phyloP scores from a whole-genome alignment of 2,113 vertebrate genomes.

The Oryzias woworae region DNA sequence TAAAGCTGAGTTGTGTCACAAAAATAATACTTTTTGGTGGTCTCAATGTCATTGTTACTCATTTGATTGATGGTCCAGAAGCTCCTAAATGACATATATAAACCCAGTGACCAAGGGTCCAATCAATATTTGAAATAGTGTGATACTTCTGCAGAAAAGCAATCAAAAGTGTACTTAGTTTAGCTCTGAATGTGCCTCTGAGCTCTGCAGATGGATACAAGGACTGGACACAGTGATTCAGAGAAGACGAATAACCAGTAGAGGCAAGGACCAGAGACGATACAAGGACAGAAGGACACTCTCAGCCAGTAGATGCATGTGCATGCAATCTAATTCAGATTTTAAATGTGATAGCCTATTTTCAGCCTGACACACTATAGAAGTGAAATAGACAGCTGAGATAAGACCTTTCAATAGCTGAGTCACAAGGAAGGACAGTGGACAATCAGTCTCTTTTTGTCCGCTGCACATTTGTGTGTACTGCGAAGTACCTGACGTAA shows the following conservation, averaged over 20 bases:
- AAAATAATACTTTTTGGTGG: not conserved
- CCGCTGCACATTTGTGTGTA: not conserved
- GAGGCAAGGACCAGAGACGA: constrained; percentile 14
- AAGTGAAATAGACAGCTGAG: constrained; percentile 28
- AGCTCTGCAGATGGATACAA: not conserved
- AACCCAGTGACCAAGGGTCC: constrained; percentile 1
- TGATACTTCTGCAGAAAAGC: constrained; percentile 4
- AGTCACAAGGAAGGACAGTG: constrained; percentile 40
- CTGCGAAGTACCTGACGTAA: constrained; percentile 65
- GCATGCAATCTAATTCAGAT: constrained; percentile 44
- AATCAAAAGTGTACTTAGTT: not conserved
- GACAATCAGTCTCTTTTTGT: constrained; percentile 39
- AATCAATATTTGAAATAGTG: constrained; percentile 39
- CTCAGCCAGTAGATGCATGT: constrained; percentile 22
- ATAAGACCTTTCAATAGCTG: constrained; percentile 48
- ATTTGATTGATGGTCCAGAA: constrained; percentile 21
- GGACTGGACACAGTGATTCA: constrained; percentile 19
- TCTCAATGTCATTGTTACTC: constrained; percentile 16
- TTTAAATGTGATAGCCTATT: constrained; percentile 39
- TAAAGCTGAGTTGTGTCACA: too few species aligned
- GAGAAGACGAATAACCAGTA: constrained; percentile 10
- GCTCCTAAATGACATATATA: constrained; percentile 24
- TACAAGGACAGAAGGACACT: constrained; percentile 22
- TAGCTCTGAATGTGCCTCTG: not conserved
- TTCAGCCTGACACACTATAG: constrained; percentile 15